Evolutionary conservation across 2,888 invertebrate species (phyloP), one percentile per base, ranked within the genome.

Genomic region (Philereme transversata): DNA sequence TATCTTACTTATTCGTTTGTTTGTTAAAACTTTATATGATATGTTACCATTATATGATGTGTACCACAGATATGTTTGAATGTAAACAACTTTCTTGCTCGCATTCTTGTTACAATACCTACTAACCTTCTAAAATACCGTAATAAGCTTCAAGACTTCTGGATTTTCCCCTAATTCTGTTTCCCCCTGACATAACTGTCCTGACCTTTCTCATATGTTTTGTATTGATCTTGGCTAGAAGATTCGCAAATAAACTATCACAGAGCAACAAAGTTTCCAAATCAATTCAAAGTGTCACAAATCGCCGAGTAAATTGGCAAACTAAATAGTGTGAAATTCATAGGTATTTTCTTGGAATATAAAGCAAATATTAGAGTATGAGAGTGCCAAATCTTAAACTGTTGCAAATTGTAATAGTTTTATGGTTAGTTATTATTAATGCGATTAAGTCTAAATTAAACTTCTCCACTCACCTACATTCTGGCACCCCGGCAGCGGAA

Each of bases 401-500:
- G 40, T 40, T 40, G 40, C 40, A 40, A 40, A 6, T 40, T 40
- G 40, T 8, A 40, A 40, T 5, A 5, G 6, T 40, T 40, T 40
- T 6, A 40, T 40, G 0, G 6, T 40, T 40, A 40, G 4, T 5
- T 38, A 38, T 38, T 38, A 6, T 38, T 38, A 38, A 38, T 38
- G 5, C 36, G 22, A 22, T 22, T 22, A 22, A 22, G 22, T 22
- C 22, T 43, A 4, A 10, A 45, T 22, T 22, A 22, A 45, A 57
- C 35, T 55, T 60, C 51, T 56, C 61, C 51, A 51, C 11, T 57
- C 60, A 46, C 60, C 51, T 54, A 65, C 45, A 61, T 70, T 79
- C 77, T 77, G 77, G 76, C 77, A 78, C 68, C 63, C 62, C 64
- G 63, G 70, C 74, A 76, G 67, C 78, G 78, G 78, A 81, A 77